These are phyloP conservation scores for Dasyornis broadbenti DNA, from an alignment of 2,113 vertebrate species.

Conservation along the genomic window DNA sequence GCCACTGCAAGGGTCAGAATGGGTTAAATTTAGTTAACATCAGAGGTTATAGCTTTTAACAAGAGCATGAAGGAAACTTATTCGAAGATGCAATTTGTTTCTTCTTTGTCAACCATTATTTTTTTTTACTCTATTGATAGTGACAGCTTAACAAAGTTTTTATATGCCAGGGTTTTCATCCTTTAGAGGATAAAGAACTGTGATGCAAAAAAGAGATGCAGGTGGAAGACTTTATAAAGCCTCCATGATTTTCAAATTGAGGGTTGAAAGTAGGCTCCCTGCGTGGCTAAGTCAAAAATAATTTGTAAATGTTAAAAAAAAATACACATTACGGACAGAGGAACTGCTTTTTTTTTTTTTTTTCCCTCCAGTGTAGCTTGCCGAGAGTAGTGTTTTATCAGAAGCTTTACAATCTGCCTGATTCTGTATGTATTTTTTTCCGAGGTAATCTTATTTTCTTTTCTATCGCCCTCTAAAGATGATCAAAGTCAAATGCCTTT, in stretches of 20 bases:
- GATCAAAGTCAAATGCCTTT: neutral
- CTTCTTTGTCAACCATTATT: conserved; percentile 77
- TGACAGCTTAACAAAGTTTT: conserved; percentile 82
- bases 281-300: conserved; percentile 75
- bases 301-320: conserved; percentile 67
- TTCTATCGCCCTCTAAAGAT: neutral
- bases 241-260: conserved; percentile 76
- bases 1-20: conserved; percentile 69
- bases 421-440: conserved; percentile 5
- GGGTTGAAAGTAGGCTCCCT: conserved; percentile 77
- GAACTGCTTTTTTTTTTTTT: neutral
- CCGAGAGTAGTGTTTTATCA: neutral
- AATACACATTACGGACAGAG: conserved; percentile 2
- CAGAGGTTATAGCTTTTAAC: conserved; percentile 81
- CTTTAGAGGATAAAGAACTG: conserved; percentile 72
- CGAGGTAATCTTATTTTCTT: neutral
- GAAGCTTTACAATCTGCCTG: neutral
- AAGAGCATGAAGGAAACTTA: conserved; percentile 76
- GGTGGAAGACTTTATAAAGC: conserved; percentile 78
- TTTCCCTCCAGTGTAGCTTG: neutral
- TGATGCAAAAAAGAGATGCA: conserved; percentile 75
- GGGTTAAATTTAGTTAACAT: conserved; percentile 81
- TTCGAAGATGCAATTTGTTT: conserved; percentile 79
- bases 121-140: conserved; percentile 71
- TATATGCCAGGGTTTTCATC: conserved; percentile 72